Percentiles rank a stretch among this genome's conserved stretches.
These are phyloP conservation scores for Sebastes paucispinis DNA, from an alignment of 2,797 vertebrate species.

Conservation along the genomic window DNA sequence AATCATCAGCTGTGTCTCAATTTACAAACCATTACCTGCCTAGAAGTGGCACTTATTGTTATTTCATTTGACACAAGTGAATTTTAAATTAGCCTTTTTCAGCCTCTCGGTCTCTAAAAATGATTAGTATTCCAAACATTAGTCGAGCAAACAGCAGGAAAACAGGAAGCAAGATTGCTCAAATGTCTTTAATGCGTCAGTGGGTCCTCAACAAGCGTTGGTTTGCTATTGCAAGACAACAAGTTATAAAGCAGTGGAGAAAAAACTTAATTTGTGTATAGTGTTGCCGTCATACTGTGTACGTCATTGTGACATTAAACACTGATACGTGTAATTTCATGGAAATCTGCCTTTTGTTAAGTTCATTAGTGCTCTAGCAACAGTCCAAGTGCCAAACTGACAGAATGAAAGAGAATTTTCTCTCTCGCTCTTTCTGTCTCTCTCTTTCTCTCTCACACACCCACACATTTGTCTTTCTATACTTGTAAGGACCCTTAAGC, in stretches of 20 bases:
- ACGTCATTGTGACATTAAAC: constrained; percentile 6
- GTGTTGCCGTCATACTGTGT: background rate
- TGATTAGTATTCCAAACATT: background rate
- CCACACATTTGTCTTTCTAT: background rate
- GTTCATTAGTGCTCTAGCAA: constrained; percentile 13
- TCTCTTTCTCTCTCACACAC: background rate
- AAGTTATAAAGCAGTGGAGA: background rate
- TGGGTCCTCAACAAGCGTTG: background rate
- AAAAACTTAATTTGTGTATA: background rate
- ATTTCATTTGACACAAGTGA: constrained; percentile 3
- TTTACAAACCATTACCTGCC: constrained; percentile 17
- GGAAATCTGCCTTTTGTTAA: constrained; percentile 32
- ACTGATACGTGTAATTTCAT: constrained; percentile 26
- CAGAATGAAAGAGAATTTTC: background rate
- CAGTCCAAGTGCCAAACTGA: constrained; percentile 5
- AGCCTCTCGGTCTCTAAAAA: background rate
- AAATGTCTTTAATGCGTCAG: background rate
- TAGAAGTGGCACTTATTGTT: background rate
- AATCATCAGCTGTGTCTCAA: constrained; percentile 8
- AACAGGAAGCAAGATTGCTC: background rate
- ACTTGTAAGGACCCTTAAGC: background rate
- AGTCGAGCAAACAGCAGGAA: background rate
- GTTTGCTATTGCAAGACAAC: background rate
- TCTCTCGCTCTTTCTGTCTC: background rate
- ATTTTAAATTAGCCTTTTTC: constrained; percentile 13